Evolutionary conservation across 1,140 invertebrate species (phyloP).

Genomic region (Gonioctena quinquepunctata): DNA sequence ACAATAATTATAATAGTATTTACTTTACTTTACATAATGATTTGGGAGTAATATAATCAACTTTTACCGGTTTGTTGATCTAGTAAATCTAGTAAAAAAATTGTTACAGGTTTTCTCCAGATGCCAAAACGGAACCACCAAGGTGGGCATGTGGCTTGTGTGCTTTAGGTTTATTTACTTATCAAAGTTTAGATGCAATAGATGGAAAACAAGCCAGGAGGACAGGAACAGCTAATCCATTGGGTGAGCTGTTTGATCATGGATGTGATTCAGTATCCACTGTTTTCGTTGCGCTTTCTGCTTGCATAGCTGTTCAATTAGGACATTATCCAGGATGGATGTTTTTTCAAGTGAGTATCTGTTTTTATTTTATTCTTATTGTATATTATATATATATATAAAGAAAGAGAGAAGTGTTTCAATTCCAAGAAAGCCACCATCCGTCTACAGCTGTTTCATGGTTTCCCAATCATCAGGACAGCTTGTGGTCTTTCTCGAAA

Average conservation of each 20-base stretch:
- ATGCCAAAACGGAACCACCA: conserved; percentile 75
- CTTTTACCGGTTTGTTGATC: too few species aligned
- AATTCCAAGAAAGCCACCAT: too few species aligned
- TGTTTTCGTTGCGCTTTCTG: conserved; percentile 94
- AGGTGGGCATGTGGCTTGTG: conserved; percentile 91
- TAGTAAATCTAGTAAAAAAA: too few species aligned
- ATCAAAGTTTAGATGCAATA: conserved; percentile 98
- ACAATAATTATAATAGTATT: too few species aligned
- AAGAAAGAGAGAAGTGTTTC: too few species aligned
- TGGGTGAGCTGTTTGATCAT: conserved; percentile 99
- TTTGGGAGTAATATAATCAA: too few species aligned
- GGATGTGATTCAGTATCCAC: conserved; percentile 97
- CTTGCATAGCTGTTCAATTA: conserved; percentile 88
- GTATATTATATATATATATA: too few species aligned
- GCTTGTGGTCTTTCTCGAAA: too few species aligned
- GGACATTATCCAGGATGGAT: conserved; percentile 91
- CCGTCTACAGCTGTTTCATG: too few species aligned
- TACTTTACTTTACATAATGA: too few species aligned
- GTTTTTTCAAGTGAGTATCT: conserved; percentile 76
- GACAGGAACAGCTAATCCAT: conserved; percentile 87
- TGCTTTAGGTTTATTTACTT: conserved; percentile 93
- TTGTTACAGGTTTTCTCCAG: conserved; percentile 64
- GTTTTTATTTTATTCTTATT: too few species aligned
- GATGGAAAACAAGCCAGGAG: conserved; percentile 99
- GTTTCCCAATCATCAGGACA: too few species aligned